Conservation (phyloP, 2,888 invertebrate genomes). For the Andrena bucephala region DNA sequence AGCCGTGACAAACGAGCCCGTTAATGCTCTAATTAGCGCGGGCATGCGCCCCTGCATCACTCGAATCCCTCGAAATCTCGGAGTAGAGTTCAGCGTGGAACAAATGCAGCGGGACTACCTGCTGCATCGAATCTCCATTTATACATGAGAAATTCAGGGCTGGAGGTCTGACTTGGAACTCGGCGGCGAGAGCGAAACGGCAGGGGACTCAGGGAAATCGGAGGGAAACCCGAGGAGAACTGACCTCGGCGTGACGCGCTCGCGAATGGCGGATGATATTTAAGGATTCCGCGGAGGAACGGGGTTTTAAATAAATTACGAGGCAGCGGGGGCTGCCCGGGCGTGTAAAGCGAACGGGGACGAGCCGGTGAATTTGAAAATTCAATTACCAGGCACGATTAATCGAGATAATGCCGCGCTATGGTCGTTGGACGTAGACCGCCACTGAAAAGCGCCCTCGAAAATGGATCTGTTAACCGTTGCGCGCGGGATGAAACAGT, state of each 20-base stretch:
- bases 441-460: neutral
- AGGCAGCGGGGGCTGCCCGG: neutral
- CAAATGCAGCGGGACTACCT: neutral
- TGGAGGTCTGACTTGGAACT: neutral
- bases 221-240: neutral
- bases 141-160: constrained; percentile 1
- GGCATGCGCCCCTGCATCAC: constrained; percentile 53
- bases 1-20: constrained; percentile 64
- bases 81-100: neutral
- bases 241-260: neutral
- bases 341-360: neutral
- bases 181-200: neutral
- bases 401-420: constrained; percentile 29
- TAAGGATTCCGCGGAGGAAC: neutral
- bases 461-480: constrained; percentile 1
- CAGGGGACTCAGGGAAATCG: neutral
- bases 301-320: constrained; percentile 21
- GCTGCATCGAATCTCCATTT: constrained; percentile 11
- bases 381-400: constrained; percentile 45
- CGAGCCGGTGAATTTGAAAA: constrained; percentile 24
- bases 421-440: neutral
- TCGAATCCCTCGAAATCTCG: constrained; percentile 51
- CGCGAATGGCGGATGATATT: neutral
- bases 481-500: constrained; percentile 6
- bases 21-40: constrained; percentile 69